Conservation (phyloP, 2,797 vertebrate species). For the Martes flavigula region DNA sequence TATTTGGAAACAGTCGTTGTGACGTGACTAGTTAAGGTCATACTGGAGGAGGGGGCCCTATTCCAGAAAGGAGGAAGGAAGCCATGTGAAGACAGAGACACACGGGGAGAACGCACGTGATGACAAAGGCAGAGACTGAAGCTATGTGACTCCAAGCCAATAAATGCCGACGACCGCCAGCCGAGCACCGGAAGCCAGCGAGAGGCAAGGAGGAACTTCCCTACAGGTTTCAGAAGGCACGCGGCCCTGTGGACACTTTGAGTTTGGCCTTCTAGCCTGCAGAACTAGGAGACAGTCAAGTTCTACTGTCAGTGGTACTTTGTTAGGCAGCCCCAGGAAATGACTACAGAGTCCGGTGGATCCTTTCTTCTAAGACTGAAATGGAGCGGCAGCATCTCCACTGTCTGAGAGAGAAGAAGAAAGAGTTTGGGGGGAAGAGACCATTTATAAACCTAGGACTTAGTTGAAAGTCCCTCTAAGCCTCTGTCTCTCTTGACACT, state of each 20-base stretch:
- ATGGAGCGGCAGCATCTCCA: neutral
- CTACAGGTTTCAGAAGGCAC: neutral
- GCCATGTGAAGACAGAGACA: neutral
- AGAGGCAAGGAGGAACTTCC: neutral
- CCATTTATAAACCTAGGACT: neutral
- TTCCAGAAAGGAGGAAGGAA: neutral
- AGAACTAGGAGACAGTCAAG: neutral
- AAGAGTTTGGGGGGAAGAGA: neutral
- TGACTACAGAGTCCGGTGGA: neutral
- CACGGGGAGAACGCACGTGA: neutral
- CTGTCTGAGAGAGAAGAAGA: neutral
- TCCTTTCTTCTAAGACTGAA: conserved; percentile 29
- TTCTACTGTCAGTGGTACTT: neutral
- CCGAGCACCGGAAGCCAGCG: neutral
- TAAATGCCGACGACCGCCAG: neutral
- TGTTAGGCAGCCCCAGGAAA: neutral
- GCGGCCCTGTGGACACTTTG: neutral
- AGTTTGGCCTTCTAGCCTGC: neutral
- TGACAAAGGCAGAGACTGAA: neutral
- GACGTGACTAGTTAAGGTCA: neutral
- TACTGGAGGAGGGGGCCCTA: neutral
- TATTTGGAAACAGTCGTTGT: neutral
- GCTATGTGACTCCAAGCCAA: neutral
- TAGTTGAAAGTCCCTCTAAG: neutral
- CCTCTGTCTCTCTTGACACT: neutral